These are phyloP conservation scores for Xylota sylvarum DNA, from an alignment of 2,888 invertebrate species.

Conservation along the genomic window DNA sequence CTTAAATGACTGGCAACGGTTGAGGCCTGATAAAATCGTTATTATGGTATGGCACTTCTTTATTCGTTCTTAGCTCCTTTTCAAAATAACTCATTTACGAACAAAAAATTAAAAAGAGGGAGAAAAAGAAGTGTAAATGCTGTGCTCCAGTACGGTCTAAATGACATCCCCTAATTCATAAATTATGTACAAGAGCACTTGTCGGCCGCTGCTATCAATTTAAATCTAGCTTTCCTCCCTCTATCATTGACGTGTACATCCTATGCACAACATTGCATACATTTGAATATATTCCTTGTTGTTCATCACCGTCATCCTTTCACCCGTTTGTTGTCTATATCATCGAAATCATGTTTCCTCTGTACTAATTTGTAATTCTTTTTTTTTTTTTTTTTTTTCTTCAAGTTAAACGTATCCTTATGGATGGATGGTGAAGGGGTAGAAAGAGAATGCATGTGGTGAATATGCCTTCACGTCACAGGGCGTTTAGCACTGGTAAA, in stretches of 20 bases:
- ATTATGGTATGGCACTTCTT: slow-evolving; percentile 53
- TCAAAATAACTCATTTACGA: slow-evolving; percentile 58
- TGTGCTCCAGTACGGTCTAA: slow-evolving; percentile 29
- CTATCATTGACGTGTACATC: slow-evolving; percentile 35
- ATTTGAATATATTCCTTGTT: slow-evolving; percentile 16
- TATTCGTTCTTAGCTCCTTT: slow-evolving; percentile 38
- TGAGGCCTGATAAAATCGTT: slow-evolving; percentile 63
- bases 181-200: slow-evolving; percentile 74
- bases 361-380: slow-evolving; percentile 13
- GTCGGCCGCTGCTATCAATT: slow-evolving; percentile 64
- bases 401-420: slow-evolving; percentile 2
- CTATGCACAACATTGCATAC: background rate
- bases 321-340: slow-evolving; percentile 36
- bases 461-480: slow-evolving; percentile 14
- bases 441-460: background rate
- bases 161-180: slow-evolving; percentile 68
- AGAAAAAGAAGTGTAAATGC: slow-evolving; percentile 25
- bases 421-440: background rate
- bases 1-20: slow-evolving; percentile 40
- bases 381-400: slow-evolving; percentile 22
- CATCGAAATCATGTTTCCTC: slow-evolving; percentile 46
- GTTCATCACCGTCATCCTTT: slow-evolving; percentile 47
- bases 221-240: slow-evolving; percentile 43
- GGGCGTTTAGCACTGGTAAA: slow-evolving; percentile 15
- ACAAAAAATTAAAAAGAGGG: background rate